Evolutionary conservation across 2,888 invertebrate species (phyloP).

Genomic region (Timema cristinae): DNA sequence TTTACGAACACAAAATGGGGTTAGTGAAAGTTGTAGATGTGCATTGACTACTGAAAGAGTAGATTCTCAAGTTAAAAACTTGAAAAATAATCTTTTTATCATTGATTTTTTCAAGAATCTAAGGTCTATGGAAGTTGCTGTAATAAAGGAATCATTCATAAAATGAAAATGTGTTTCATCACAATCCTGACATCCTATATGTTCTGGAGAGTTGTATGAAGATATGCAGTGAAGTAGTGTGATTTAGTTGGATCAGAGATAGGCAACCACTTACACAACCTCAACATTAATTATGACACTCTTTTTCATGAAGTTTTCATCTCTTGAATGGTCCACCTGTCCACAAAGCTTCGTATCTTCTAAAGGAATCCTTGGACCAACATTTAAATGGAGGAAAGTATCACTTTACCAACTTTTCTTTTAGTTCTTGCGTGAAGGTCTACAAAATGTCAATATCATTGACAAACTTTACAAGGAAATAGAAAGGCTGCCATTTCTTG

Average conservation of each 20-base stretch:
- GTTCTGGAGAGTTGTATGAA: neutral
- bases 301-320: neutral
- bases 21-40: too few relatives aligned
- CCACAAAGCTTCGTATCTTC: constrained; percentile 1
- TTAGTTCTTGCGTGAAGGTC: neutral
- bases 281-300: too few relatives aligned
- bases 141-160: neutral
- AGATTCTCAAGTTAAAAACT: too few relatives aligned
- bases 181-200: neutral
- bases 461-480: constrained; percentile 3
- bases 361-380: constrained; percentile 1
- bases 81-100: too few relatives aligned
- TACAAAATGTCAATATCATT: neutral
- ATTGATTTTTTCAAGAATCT: too few relatives aligned
- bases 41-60: too few relatives aligned
- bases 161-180: neutral
- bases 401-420: constrained; percentile 1
- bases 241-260: neutral
- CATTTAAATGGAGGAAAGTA: neutral
- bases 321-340: neutral
- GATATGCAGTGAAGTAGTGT: neutral
- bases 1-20: too few relatives aligned
- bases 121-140: neutral
- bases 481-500: neutral
- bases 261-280: neutral